Percentiles rank a stretch among this genome's conserved stretches.
Evolutionary conservation across 2,797 vertebrate genomes (phyloP).

Genomic region (Amniataba percoides): DNA sequence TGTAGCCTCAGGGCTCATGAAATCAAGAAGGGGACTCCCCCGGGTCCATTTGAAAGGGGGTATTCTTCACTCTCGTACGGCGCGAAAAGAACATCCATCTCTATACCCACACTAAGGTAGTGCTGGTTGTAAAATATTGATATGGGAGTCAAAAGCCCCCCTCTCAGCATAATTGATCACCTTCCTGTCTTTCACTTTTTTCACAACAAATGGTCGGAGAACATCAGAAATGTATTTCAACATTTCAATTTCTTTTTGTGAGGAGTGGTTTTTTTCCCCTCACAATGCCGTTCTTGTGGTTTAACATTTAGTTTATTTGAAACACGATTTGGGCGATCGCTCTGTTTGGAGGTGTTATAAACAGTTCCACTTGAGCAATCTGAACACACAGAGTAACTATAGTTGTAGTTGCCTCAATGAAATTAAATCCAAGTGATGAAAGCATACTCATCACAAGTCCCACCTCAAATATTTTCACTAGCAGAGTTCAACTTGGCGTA

Average conservation of each 20-base stretch:
- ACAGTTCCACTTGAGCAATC: conserved; percentile 9
- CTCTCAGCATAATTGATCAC: conserved; percentile 54
- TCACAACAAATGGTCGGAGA: background rate
- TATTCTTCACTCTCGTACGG: conserved; percentile 49
- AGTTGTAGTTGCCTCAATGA: conserved; percentile 5
- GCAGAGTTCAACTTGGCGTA: conserved; percentile 26
- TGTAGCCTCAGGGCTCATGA: conserved; percentile 49
- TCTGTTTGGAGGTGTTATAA: conserved; percentile 19
- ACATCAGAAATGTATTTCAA: background rate
- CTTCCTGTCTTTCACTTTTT: conserved; percentile 15
- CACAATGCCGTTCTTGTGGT: background rate
- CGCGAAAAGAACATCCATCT: conserved; percentile 33
- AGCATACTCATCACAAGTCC: conserved; percentile 12
- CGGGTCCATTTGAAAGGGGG: conserved; percentile 63
- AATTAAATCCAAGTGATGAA: conserved; percentile 40
- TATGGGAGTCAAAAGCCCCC: conserved; percentile 34
- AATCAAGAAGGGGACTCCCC: conserved; percentile 55
- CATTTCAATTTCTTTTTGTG: background rate
- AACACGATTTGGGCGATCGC: background rate
- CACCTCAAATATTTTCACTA: conserved; percentile 45
- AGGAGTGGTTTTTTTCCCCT: background rate
- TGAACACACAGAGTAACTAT: background rate
- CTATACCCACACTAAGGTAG: conserved; percentile 10
- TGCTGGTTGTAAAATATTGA: conserved; percentile 69
- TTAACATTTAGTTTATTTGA: conserved; percentile 30